Base-by-base conservation (phyloP, 2,888 invertebrate species). In the Xestobium rufovillosum region DNA sequence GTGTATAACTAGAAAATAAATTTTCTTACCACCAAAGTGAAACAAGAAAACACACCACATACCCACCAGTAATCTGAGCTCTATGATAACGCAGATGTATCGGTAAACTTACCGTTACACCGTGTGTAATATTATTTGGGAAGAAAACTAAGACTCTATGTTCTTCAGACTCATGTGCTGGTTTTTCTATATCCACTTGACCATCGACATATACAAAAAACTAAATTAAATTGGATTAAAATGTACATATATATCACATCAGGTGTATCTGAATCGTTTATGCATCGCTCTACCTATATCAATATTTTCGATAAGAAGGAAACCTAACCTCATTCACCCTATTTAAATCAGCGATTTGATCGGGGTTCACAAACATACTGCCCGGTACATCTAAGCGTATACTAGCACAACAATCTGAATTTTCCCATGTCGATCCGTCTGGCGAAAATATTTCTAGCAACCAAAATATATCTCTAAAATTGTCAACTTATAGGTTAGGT, bases 21-120 rank as follows among this genome's bases (percentile, higher is more conserved):
- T 30, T 23, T 14, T 2, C 12, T 33, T 16, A 33, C 26, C n/a
- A 38, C 12, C 27, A 19, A 39, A 36, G 14, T 36, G 31, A 10
- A 34, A 14, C 28, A 33, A n/a, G n/a, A n/a, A n/a, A n/a, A n/a
- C n/a, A n/a, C n/a, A n/a, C n/a, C n/a, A 44, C 45, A 43, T 55
- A 69, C 51, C 68, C 67, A 39, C 69, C 66, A 39, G 61, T 58
- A 26, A 67, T 62, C 41, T 64, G 61, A 10, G 68, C 63, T 38
- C 63, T 59, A 44, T 71, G 70, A 47, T 71, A 71, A 16, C 71
- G 51, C 36, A 70, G 57, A 53, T 71, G 70, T 28, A 71, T 57
- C 3, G 71, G 71, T 28, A 71, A 44, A 11, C 49, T 55, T 9
- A 68, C 42, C 10, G 50, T 46, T n/a, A 62, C 51, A 40, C 55